These are phyloP conservation scores for Hemicrepidius hirtus DNA, from an alignment of 2,888 invertebrate species.

Conservation along the genomic window DNA sequence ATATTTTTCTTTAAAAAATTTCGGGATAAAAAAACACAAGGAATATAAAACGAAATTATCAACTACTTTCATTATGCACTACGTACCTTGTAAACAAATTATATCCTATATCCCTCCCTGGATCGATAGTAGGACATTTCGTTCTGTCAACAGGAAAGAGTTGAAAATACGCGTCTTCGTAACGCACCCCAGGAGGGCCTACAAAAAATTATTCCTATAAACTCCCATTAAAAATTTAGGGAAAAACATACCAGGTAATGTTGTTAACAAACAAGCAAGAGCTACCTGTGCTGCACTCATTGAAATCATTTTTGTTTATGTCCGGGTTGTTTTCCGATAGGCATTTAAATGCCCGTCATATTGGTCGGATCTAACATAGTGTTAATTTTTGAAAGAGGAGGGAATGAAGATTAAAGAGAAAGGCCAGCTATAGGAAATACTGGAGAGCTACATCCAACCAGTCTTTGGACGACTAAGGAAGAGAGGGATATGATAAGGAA, in stretches of 20 bases:
- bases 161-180: constrained; percentile 76
- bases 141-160: constrained; percentile 76
- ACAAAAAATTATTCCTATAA: constrained; percentile 6
- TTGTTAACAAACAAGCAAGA: constrained; percentile 64
- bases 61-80: constrained; percentile 4
- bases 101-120: constrained; percentile 74
- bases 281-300: constrained; percentile 66
- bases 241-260: constrained; percentile 64
- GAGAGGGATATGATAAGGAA: constrained; percentile 23
- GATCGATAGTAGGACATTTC: constrained; percentile 75
- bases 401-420: no score
- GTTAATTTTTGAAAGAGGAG: neutral
- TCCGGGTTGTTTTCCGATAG: constrained; percentile 16
- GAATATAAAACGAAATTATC: neutral
- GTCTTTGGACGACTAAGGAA: no score
- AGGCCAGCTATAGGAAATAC: no score
- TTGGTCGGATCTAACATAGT: neutral
- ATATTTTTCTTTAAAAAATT: neutral
- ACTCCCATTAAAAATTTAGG: neutral
- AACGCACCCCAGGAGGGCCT: constrained; percentile 77
- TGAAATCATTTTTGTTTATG: constrained; percentile 60
- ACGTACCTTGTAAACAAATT: constrained; percentile 76
- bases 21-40: neutral
- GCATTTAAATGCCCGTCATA: constrained; percentile 23
- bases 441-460: no score